These are phyloP conservation scores for Poeciliopsis retropinna DNA, from an alignment of 2,113 vertebrate species.

Conservation along the genomic window DNA sequence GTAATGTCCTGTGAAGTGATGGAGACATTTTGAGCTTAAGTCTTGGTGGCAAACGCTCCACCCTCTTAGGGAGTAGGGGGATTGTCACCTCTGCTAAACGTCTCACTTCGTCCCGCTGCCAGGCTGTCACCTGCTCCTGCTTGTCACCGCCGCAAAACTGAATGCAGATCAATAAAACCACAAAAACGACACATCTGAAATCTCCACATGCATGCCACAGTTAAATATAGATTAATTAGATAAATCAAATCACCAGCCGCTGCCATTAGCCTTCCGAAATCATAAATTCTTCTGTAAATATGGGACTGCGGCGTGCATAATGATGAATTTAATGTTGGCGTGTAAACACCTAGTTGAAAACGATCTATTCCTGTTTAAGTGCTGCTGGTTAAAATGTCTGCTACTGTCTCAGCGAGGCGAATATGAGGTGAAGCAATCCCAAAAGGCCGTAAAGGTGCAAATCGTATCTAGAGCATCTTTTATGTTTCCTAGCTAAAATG, in stretches of 20 bases:
- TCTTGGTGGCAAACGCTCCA: conserved; percentile 31
- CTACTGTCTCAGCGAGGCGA: neutral
- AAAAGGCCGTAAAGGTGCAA: neutral
- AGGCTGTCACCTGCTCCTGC: conserved; percentile 35
- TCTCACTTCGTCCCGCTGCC: conserved; percentile 4
- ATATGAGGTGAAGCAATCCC: neutral
- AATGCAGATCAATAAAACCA: conserved; percentile 14
- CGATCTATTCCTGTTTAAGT: neutral
- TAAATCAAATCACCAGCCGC: neutral
- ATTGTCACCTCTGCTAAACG: conserved; percentile 23
- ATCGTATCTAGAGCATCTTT: neutral
- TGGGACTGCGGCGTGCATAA: neutral
- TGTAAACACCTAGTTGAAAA: conserved; percentile 8
- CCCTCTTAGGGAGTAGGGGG: conserved; percentile 20
- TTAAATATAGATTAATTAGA: neutral
- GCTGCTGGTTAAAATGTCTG: neutral
- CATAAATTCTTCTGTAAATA: neutral
- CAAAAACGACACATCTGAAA: neutral
- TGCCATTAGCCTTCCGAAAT: neutral
- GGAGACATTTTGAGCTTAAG: conserved; percentile 4
- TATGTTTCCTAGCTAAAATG: no score
- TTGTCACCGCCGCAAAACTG: conserved; percentile 26
- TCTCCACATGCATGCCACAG: neutral
- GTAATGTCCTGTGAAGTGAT: conserved; percentile 1
- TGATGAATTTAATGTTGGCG: conserved; percentile 1